These are phyloP conservation scores for Microplitis mediator DNA, from an alignment of 1,140 invertebrate genomes.

Conservation along the genomic window DNA sequence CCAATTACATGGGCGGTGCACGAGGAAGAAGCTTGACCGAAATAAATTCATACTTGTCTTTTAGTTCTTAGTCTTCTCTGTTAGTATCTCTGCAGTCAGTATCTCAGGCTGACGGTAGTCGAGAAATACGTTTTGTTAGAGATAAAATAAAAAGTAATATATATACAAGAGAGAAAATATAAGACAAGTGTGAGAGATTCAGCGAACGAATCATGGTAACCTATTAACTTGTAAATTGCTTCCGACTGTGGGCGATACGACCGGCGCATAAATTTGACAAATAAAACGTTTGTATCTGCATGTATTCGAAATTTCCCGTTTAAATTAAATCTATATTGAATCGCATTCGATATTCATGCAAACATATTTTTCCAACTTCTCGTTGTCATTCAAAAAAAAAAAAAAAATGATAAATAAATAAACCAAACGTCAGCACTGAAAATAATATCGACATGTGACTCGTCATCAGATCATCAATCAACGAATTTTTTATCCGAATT, in stretches of 20 bases:
- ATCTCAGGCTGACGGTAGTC: not conserved
- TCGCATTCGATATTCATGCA: too few relatives aligned
- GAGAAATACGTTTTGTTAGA: not conserved
- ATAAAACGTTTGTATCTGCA: slow-evolving; percentile 28
- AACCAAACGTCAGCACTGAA: too few relatives aligned
- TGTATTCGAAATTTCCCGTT: not conserved
- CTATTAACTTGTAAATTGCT: slow-evolving; percentile 62
- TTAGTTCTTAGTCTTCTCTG: not conserved
- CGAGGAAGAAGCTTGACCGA: slow-evolving; percentile 5
- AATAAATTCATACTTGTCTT: slow-evolving; percentile 24
- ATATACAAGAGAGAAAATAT: not conserved
- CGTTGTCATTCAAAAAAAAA: too few relatives aligned
- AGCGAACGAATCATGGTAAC: slow-evolving; percentile 52
- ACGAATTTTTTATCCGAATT: too few relatives aligned
- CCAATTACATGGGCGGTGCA: slow-evolving; percentile 54
- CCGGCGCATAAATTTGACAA: slow-evolving; percentile 44
- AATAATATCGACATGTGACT: too few relatives aligned
- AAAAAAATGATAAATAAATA: too few relatives aligned
- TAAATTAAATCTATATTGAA: too few relatives aligned
- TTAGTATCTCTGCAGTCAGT: not conserved
- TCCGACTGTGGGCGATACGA: slow-evolving; percentile 47
- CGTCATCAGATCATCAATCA: too few relatives aligned
- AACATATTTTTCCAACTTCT: too few relatives aligned
- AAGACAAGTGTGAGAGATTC: slow-evolving; percentile 13
- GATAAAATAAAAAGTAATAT: slow-evolving; percentile 10